phyloP scores from a whole-genome alignment of 1,140 invertebrate species.

The Lycorma delicatula region DNA sequence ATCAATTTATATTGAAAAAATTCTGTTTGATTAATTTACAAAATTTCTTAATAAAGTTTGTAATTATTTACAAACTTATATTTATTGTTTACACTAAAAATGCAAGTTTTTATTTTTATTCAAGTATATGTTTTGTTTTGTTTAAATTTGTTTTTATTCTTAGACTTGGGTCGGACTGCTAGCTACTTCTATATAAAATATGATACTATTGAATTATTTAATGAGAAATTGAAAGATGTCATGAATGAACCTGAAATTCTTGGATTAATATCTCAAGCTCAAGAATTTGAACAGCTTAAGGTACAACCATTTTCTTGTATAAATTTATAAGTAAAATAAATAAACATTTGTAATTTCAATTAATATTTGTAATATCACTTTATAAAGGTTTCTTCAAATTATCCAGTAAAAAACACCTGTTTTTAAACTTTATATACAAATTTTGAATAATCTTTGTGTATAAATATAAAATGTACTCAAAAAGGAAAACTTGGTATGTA shows the following conservation, averaged over 20 bases:
- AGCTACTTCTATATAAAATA: constrained; percentile 98
- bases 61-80: no score
- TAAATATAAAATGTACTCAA: no score
- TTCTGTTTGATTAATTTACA: no score
- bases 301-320: constrained; percentile 38
- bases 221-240: constrained; percentile 61
- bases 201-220: constrained; percentile 89
- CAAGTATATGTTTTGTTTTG: neutral
- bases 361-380: constrained; percentile 7
- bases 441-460: no score
- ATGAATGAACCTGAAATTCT: constrained; percentile 87
- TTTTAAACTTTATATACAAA: no score
- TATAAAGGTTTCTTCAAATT: no score
- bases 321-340: neutral
- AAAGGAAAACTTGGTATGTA: no score
- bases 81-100: no score
- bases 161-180: constrained; percentile 88
- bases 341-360: constrained; percentile 7
- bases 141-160: constrained; percentile 24
- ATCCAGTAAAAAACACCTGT: no score
- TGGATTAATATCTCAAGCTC: constrained; percentile 77
- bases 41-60: no score
- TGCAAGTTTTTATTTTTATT: no score
- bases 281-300: constrained; percentile 96
- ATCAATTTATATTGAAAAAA: no score